These are phyloP conservation scores for Nesogale talazaci DNA, from an alignment of 2,113 vertebrate species.

Conservation along the genomic window DNA sequence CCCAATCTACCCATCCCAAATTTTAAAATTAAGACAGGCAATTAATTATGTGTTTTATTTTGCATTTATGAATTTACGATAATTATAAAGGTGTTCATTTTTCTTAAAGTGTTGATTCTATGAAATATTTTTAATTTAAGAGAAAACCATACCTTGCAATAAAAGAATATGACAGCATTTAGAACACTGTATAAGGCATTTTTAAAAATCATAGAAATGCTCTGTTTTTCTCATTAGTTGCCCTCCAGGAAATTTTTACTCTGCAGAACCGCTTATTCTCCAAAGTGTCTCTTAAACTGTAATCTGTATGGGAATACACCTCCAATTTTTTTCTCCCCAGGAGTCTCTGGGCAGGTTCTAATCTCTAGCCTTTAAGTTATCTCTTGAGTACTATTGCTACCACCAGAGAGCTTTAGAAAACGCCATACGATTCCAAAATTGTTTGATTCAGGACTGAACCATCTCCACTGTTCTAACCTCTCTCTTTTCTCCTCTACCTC, in stretches of 20 bases:
- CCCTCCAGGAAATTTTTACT: neutral
- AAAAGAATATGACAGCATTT: too few relatives aligned
- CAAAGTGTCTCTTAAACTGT: neutral
- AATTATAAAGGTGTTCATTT: too few relatives aligned
- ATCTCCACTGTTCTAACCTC: neutral
- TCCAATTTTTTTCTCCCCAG: neutral
- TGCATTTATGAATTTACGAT: too few relatives aligned
- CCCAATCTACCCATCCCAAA: too few relatives aligned
- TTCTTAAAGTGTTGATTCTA: too few relatives aligned
- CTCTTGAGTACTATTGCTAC: neutral
- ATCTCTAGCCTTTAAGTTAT: neutral
- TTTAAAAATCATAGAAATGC: too few relatives aligned
- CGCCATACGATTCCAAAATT: neutral
- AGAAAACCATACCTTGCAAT: too few relatives aligned
- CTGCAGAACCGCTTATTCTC: neutral
- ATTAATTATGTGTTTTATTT: too few relatives aligned
- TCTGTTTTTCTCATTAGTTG: neutral
- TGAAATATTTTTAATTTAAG: too few relatives aligned
- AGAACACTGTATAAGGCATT: too few relatives aligned
- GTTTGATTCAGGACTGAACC: neutral
- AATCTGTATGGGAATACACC: neutral
- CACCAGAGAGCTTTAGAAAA: neutral
- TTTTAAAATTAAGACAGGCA: too few relatives aligned
- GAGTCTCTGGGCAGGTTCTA: neutral
- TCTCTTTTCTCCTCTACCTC: accelerated